Evolutionary conservation across 2,797 vertebrate genomes (phyloP).

Genomic region (Gorsachius magnificus): DNA sequence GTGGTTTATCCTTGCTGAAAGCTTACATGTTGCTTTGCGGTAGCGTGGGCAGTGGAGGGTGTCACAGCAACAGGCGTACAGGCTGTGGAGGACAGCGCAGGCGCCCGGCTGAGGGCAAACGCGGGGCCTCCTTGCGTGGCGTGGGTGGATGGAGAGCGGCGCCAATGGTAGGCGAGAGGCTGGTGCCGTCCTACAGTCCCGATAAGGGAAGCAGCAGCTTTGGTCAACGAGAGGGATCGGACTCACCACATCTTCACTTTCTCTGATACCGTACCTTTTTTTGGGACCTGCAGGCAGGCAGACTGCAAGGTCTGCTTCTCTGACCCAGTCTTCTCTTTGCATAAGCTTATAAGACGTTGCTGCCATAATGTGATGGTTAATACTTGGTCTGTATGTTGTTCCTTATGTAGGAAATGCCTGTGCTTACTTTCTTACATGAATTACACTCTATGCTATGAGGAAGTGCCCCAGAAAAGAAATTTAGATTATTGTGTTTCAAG

Average conservation of each 20-base stretch:
- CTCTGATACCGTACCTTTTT: background rate
- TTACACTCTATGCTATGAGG: background rate
- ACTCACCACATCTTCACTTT: background rate
- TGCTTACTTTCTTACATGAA: background rate
- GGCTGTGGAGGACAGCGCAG: background rate
- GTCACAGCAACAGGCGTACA: fast-evolving
- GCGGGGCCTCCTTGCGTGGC: background rate
- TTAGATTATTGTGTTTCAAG: background rate
- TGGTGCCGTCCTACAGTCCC: background rate
- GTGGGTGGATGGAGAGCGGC: background rate
- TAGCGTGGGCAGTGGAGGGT: background rate
- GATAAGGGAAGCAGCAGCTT: background rate
- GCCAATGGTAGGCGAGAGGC: background rate
- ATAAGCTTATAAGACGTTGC: background rate
- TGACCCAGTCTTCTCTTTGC: background rate
- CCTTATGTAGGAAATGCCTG: background rate
- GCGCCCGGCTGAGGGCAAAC: background rate
- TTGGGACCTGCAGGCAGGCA: background rate
- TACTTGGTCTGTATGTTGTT: background rate
- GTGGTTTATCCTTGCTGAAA: background rate
- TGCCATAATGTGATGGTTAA: background rate
- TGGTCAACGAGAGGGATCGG: background rate
- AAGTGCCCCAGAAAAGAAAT: background rate
- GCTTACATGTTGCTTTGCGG: background rate
- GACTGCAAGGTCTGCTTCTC: background rate